These are phyloP conservation scores for Rhabdophis nuchalis DNA, from an alignment of 2,797 vertebrate species.

Conservation along the genomic window DNA sequence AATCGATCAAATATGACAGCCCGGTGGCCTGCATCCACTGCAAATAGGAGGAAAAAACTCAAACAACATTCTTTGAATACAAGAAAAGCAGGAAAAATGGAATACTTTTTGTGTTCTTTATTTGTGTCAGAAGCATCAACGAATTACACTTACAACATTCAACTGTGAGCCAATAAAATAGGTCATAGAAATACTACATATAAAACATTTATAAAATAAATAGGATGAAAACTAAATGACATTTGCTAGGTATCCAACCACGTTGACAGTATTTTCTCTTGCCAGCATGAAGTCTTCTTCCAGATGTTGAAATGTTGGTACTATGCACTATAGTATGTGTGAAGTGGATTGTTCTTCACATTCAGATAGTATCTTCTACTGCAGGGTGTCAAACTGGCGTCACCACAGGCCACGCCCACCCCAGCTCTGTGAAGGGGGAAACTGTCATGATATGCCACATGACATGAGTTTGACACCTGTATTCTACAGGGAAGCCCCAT, in stretches of 20 bases:
- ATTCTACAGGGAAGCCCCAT: neutral
- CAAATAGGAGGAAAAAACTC: neutral
- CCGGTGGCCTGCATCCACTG: slow-evolving; percentile 92
- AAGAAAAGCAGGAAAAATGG: neutral
- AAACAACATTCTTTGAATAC: neutral
- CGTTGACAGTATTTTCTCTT: neutral
- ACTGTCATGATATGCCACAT: no score
- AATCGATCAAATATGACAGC: slow-evolving; percentile 97
- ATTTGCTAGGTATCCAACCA: neutral
- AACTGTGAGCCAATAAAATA: neutral
- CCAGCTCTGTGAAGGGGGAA: no score
- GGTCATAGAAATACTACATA: neutral
- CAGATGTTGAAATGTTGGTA: no score
- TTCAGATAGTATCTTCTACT: neutral
- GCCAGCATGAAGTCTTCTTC: neutral
- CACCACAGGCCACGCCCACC: no score
- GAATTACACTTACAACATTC: neutral
- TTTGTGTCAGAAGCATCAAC: neutral
- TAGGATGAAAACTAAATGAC: neutral
- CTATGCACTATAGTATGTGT: neutral
- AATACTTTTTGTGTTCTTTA: neutral
- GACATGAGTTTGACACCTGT: no score
- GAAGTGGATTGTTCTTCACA: no score
- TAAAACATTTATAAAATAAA: neutral
- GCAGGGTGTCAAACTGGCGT: no score